phyloP scores from a whole-genome alignment of 1,140 invertebrate genomes.

The Panonychus citri region DNA sequence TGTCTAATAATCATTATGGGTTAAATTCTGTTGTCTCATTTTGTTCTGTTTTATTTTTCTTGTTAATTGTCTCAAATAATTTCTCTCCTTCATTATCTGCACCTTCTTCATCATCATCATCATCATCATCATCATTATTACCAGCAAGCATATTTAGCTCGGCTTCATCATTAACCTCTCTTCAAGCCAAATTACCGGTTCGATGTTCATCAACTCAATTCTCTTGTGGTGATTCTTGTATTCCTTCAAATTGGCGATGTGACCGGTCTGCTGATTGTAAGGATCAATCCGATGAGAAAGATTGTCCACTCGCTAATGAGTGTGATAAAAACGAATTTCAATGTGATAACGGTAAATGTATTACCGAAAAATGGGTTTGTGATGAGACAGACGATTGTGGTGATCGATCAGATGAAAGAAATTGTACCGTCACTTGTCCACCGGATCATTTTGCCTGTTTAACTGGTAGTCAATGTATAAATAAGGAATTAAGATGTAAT shows the following conservation, averaged over 20 bases:
- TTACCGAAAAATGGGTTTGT: neutral
- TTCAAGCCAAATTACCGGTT: neutral
- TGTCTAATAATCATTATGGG: neutral
- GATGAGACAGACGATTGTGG: constrained; percentile 29
- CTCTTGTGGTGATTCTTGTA: constrained; percentile 18
- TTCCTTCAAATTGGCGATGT: constrained; percentile 18
- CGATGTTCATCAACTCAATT: constrained; percentile 13
- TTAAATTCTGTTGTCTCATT: neutral
- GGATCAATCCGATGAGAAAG: constrained; percentile 14
- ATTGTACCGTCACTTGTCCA: constrained; percentile 17
- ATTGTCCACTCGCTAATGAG: neutral
- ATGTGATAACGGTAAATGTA: neutral
- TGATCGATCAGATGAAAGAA: constrained; percentile 18
- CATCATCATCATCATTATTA: constrained; percentile 5
- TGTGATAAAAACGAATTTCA: neutral
- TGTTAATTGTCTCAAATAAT: neutral
- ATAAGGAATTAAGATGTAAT: neutral
- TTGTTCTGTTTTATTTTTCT: neutral
- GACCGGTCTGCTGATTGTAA: constrained; percentile 18
- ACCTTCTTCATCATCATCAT: neutral
- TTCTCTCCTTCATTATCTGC: neutral
- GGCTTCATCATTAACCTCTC: constrained; percentile 11
- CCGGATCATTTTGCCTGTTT: neutral
- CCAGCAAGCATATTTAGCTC: constrained; percentile 14
- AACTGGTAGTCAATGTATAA: neutral